Base-by-base conservation (phyloP, 1,140 invertebrate species). In the Fopius arisanus region DNA sequence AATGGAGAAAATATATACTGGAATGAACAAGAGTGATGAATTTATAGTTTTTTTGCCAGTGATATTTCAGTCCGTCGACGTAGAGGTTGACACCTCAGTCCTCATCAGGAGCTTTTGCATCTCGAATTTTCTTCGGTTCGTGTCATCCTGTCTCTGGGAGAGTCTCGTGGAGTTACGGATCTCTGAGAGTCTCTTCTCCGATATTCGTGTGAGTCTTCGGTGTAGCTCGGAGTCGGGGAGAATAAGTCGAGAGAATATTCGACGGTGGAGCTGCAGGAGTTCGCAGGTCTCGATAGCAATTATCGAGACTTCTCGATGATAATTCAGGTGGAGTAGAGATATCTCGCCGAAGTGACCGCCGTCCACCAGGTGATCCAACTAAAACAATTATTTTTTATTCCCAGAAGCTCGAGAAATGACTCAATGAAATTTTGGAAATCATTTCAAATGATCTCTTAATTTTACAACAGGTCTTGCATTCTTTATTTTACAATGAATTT, bases 301-400 rank as follows among this genome's bases (percentile, higher is more conserved):
- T 5, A 77, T 80, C 0, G 78, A 75, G 37, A 87, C 84, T 69
- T 74, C 19, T 59, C 83, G 72, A 19, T 66, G 77, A 12, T 63
- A 65, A n/a, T 85, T 72, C 0, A 74, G 43, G 54, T 78, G 72
- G 21, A 87, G 63, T 26, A 87, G 62, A 9, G 84, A 81, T 19
- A 81, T 78, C 73, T 89, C 89, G 0, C 89, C 89, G 72, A 90
- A 90, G 73, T 86, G 79, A 14, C 83, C 84, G n/a, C 89, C 89
- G 69, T 89, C 89, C 14, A 87, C 77, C 7, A 90, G 72, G 65
- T 90, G 89, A 65, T 83, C 87, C 26, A 90, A 81, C 88, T 89
- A 51, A 41, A 62, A n/a, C n/a, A n/a, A n/a, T n/a, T n/a, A n/a
- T n/a, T n/a, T n/a, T n/a, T n/a, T n/a, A n/a, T n/a, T n/a, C n/a